Conservation (phyloP, 2,888 invertebrate species). For the Lacanobia oleracea region DNA sequence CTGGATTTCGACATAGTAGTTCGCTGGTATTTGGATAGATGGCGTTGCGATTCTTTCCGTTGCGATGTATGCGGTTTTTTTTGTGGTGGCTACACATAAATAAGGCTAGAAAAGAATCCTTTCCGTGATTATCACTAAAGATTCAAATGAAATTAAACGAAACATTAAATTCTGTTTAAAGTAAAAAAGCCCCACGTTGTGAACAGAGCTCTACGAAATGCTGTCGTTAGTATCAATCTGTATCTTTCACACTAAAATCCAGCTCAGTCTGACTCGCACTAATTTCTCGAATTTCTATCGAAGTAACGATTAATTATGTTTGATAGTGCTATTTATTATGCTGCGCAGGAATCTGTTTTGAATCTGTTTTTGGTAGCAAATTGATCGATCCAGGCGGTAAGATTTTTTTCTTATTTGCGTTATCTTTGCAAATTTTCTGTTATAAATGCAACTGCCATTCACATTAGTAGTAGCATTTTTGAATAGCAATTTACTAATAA, state of each 20-base stretch:
- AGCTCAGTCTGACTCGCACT: conserved; percentile 41
- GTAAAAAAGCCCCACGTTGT: not conserved
- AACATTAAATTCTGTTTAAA: not conserved
- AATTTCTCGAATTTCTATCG: conserved; percentile 61
- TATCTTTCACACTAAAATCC: conserved; percentile 61
- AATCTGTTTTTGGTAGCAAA: conserved; percentile 18
- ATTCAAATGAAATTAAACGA: not conserved
- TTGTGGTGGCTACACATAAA: too few species aligned
- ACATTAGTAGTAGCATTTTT: too few species aligned
- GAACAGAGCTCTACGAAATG: conserved; percentile 20
- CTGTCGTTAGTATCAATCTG: conserved; percentile 53
- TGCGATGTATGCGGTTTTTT: too few species aligned
- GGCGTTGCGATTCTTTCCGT: too few species aligned
- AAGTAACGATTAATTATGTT: conserved; percentile 55
- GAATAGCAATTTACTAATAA: too few species aligned
- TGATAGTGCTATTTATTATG: conserved; percentile 55
- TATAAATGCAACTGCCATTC: too few species aligned
- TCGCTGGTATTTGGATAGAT: too few species aligned
- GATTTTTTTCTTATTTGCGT: too few species aligned
- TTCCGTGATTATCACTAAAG: too few species aligned
- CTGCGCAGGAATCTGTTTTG: conserved; percentile 29
- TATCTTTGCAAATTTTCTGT: too few species aligned
- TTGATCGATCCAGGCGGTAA: conserved; percentile 5
- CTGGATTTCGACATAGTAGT: too few species aligned
- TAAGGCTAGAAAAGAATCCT: too few species aligned